These are phyloP conservation scores for Dugesia japonica DNA, from an alignment of 2,888 invertebrate species.

Conservation along the genomic window DNA sequence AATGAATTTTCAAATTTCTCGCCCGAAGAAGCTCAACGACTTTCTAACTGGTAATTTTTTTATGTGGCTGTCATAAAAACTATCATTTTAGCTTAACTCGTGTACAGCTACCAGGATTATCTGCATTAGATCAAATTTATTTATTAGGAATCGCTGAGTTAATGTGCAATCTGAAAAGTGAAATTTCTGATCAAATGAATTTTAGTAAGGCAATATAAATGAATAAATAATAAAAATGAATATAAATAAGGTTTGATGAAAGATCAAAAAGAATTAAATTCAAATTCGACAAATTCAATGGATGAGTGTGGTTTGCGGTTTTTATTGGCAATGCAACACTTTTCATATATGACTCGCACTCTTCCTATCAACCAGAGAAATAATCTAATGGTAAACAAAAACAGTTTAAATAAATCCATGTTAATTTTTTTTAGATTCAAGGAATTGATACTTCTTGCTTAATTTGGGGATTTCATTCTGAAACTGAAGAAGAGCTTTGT, in stretches of 20 bases:
- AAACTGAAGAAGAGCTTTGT: conserved; percentile 61
- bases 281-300: conserved; percentile 47
- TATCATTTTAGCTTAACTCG: conserved; percentile 58
- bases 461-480: conserved; percentile 97
- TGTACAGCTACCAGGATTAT: conserved; percentile 60
- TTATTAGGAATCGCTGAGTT: conserved; percentile 92
- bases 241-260: not conserved
- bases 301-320: conserved; percentile 94
- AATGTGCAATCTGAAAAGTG: conserved; percentile 53
- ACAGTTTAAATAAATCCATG: no score
- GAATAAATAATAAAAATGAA: no score
- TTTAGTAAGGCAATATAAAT: no score
- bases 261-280: not conserved
- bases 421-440: conserved; percentile 54
- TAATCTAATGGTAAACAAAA: conserved; percentile 50
- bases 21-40: not conserved
- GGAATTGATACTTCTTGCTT: conserved; percentile 59
- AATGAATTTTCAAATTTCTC: not conserved
- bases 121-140: conserved; percentile 94
- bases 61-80: not conserved
- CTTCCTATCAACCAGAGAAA: conserved; percentile 73
- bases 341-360: conserved; percentile 78
- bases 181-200: conserved; percentile 40
- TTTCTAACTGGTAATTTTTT: not conserved
- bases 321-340: conserved; percentile 88